Evolutionary conservation across 2,888 invertebrate species (phyloP), one percentile per base, ranked within the genome.

Genomic region (Erpobdella octoculata): DNA sequence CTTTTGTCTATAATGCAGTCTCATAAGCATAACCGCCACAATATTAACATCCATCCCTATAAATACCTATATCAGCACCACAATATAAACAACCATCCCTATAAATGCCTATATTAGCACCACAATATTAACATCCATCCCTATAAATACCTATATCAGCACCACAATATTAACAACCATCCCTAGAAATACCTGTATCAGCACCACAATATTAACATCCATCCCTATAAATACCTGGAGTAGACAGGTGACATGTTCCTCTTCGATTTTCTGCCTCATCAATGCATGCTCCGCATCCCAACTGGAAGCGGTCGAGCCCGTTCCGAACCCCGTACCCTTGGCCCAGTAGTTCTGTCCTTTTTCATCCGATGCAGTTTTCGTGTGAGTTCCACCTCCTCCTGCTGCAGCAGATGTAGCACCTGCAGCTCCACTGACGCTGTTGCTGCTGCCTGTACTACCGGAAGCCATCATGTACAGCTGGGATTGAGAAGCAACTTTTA

Each of bases 221-320:
- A 41, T 41, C 46, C 12, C n/a, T 41, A 12, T 21, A 65, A 73
- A 62, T 1, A 78, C 81, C 79, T 82, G 81, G 53, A 92, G 81
- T 69, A 92, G 82, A 73, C 90, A 91, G 0, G 93, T 92, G 3
- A 94, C 93, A 81, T 94, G 93, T 80, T 93, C 92, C 81, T 96
- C 95, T 84, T 95, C 93, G 73, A 90, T 91, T 74, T 89, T 88
- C 82, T 94, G 93, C 15, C 92, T 86, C 75, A 91, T 84, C 68
- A 95, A 84, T n/a, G 93, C 93, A 81, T 93, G 92, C 80, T 95
- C 94, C 46, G 95, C 92, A 84, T 95, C 93, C 95, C 95, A 96
- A 62, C 92, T 92, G 82, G 93, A 93, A 75, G 91, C 90, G 15
- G 93, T 95, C 31, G 92, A 92, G 33, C 95, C 95, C 0, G 93